Evolutionary conservation across 2,888 invertebrate species (phyloP), one percentile per base, ranked within the genome.

Genomic region (Vandiemenella viatica): DNA sequence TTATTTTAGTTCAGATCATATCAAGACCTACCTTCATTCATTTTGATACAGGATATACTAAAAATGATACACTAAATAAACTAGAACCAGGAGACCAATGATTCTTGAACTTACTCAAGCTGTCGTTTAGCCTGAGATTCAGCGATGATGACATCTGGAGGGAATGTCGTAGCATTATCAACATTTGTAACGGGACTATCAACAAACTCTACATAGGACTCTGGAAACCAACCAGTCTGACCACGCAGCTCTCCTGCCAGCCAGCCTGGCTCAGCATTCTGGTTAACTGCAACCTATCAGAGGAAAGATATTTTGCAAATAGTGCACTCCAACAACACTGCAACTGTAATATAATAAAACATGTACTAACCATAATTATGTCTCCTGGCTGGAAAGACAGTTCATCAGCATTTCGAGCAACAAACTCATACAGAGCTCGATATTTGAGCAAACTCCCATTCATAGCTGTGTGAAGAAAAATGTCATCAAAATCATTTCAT

Each of bases 251-350:
- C 85, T 0, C 97, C 97, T 56, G 91, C 89, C 59, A 89, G 70
- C 95, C 97, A 98, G n/a, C 96, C 97, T 0, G 93, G 93, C 63
- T 97, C 97, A 0, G 91, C 86, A 57, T 82, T 84, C 60, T 89
- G 88, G 49, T 86, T 75, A 4, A 77, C 73, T 3, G 85, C 80
- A 53, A 75, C 79, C 76, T 75, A 58, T 46, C 7, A 32, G 18
- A 43, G 32, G 32, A 22, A 45, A 45, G 23, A 16, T 16, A 19
- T 48, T 43, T 43, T 16, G 43, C 1, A 32, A 17, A 53, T 37
- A 44, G 42, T 43, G 49, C 23, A 48, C n/a, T 42, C 48, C 5
- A n/a, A n/a, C n/a, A n/a, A n/a, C n/a, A n/a, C n/a, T n/a, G n/a
- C n/a, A n/a, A n/a, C n/a, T n/a, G n/a, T n/a, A n/a, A 44, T 15